Base-by-base conservation (phyloP, 92 coral and sea anemone genomes). In the Umimayanthus chanpuru region DNA sequence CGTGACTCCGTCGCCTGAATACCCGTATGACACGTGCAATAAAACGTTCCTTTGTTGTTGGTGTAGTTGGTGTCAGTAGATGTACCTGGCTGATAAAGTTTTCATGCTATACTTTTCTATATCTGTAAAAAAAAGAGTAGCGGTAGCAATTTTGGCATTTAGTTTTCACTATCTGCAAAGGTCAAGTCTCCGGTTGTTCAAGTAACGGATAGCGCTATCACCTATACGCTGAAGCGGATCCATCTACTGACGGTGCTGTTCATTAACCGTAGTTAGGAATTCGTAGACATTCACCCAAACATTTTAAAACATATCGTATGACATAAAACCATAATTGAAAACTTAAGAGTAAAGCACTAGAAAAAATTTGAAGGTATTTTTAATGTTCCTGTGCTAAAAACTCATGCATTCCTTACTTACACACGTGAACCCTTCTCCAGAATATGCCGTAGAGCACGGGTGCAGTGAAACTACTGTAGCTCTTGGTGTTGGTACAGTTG, bases 401-500 rank as follows among this genome's bases (percentile, higher is more conserved):
- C 38, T n/a, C 76, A 25, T 10, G 36, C 32, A 30, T 39, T 73
- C 40, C 77, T 73, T 68, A 92, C 94, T 91, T 26, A 79, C 88
- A 88, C 95, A 93, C 56, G 89, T 88, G 85, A 90, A 92, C 32
- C 97, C 97, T 82, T 94, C 88, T 89, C 97, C 97, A 23, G 95
- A 92, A 77, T 50, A 50, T 50, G 1, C 56, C 56, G 56, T 50
- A 50, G 1, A 3, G n/a, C n/a, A 84, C 97, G 93, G 50, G 95
- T 91, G 73, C 97, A 94, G 89, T 90, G 85, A 86, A 90, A 94
- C 36, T n/a, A n/a, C n/a, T n/a, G n/a, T 94, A 94, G 68, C 97
- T 95, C 81, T 89, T 89, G 88, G 94, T 93, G 94, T 94, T 93
- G 75, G 91, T 85, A 38, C 98, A 94, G 88, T 91, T 93, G 72